These are phyloP conservation scores for Leptinotarsa defecta DNA, from an alignment of 1,140 invertebrate genomes.

Conservation along the genomic window DNA sequence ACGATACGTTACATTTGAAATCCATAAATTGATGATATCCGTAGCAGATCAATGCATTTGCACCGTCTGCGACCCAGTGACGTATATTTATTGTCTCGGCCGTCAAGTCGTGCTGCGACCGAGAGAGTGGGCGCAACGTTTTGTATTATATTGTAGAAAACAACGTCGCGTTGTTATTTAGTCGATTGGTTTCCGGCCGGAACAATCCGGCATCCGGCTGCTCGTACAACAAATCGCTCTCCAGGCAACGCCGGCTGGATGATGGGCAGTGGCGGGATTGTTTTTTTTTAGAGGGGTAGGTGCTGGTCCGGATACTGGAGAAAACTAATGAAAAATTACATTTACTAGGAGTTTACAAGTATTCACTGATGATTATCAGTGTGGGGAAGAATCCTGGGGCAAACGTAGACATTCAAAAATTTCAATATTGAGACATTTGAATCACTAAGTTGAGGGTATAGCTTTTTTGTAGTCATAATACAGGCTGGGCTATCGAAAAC, in stretches of 20 bases:
- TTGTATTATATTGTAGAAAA: not conserved
- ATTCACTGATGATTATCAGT: no score
- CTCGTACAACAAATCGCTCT: conserved; percentile 16
- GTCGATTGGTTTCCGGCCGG: conserved; percentile 23
- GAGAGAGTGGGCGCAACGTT: not conserved
- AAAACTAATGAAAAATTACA: no score
- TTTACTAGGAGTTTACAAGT: no score
- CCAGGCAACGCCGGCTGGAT: not conserved
- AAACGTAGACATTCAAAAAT: no score
- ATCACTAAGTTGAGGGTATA: no score
- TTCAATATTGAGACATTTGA: no score
- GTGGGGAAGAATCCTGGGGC: no score
- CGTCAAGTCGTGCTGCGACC: not conserved
- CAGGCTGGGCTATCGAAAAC: no score
- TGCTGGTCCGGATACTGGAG: no score
- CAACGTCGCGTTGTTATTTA: conserved; percentile 13
- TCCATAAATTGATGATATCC: not conserved
- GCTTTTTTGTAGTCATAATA: no score
- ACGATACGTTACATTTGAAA: no score
- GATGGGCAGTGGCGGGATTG: not conserved
- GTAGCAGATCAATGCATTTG: not conserved
- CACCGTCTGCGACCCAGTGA: conserved; percentile 1
- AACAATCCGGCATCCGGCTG: conserved; percentile 21
- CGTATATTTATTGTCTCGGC: not conserved
- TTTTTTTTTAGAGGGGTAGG: no score